Evolutionary conservation across 2,888 invertebrate genomes (phyloP).

Genomic region (Xestia rhomboidea): DNA sequence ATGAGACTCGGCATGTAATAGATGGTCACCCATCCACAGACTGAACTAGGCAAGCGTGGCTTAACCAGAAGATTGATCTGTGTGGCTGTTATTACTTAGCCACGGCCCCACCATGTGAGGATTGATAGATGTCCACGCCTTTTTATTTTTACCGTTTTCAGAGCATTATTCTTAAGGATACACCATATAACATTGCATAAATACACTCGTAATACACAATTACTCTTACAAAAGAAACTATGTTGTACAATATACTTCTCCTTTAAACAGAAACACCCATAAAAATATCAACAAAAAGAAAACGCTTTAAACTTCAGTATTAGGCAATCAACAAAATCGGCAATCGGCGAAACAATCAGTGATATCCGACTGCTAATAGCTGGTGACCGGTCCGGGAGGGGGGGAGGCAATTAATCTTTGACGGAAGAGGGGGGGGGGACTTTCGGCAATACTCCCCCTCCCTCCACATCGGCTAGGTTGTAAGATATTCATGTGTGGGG

Average conservation of each 20-base stretch:
- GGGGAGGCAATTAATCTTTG: conserved; percentile 69
- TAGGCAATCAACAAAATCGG: conserved; percentile 57
- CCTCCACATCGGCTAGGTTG: conserved; percentile 35
- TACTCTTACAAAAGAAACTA: background rate
- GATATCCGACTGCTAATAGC: conserved; percentile 69
- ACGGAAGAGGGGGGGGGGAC: conserved; percentile 32
- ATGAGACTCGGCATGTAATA: background rate
- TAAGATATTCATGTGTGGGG: conserved; percentile 43
- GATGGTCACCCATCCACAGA: background rate
- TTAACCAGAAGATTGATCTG: background rate
- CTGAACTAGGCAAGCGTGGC: background rate
- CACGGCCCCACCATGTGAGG: background rate
- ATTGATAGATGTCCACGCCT: background rate
- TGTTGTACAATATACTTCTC: background rate
- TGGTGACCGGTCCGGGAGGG: conserved; percentile 49
- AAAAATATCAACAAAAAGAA: conserved; percentile 18
- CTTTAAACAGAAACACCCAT: background rate
- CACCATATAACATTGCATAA: background rate
- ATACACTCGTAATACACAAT: too few species aligned
- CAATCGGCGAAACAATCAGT: conserved; percentile 68
- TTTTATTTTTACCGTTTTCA: background rate
- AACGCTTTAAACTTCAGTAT: conserved; percentile 52
- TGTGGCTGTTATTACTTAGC: background rate
- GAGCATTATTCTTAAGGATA: background rate
- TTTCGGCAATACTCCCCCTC: conserved; percentile 63